Evolutionary conservation across 1,140 invertebrate species (phyloP), one percentile per base, ranked within the genome.

Genomic region (Achatina immaculata): DNA sequence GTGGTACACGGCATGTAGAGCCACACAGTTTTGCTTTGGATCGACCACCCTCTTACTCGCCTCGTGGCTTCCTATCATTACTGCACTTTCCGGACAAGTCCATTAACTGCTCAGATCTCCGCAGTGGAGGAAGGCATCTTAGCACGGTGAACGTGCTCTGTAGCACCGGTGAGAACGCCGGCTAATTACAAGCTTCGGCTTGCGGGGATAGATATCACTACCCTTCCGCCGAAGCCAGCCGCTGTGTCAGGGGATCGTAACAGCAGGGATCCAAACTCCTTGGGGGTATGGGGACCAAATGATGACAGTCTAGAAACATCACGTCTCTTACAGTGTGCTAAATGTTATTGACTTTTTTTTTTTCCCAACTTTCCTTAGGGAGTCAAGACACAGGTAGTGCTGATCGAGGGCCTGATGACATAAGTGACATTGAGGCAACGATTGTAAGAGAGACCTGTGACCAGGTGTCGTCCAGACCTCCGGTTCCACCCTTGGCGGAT

Each of bases 371-470:
- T 28, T 28, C 62, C 28, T 9, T 31, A 66, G 62, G 14, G 62
- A 31, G 7, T 16, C 34, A 34, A 58, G 51, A 51, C 14, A 31
- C 24, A 31, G 24, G 4, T 1, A 36, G 19, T 38, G 38, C 21
- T 6, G 14, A 11, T 19, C 11, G 21, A 28, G 36, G 14, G 7
- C 9, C 40, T 34, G 72, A 75, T 55, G 72, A 75, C 72, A 75
- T 75, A 40, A 48, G 42, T 24, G 72, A 75, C 31, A 75, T 75
- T 24, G 72, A 75, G 45, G 72, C 72, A 21, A 38, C 11, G n/a
- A 38, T 75, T 34, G 31, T 75, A 11, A 40, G 72, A 28, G 77
- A 68, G 62, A 68, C 7, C 14, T 58, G 36, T 7, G 75, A 79
- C 1, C 6, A 36, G 4, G 42, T 3, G 24, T 28, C 36, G 21